Conservation (phyloP, 2,888 invertebrate genomes). For the Encarsia formosa region DNA sequence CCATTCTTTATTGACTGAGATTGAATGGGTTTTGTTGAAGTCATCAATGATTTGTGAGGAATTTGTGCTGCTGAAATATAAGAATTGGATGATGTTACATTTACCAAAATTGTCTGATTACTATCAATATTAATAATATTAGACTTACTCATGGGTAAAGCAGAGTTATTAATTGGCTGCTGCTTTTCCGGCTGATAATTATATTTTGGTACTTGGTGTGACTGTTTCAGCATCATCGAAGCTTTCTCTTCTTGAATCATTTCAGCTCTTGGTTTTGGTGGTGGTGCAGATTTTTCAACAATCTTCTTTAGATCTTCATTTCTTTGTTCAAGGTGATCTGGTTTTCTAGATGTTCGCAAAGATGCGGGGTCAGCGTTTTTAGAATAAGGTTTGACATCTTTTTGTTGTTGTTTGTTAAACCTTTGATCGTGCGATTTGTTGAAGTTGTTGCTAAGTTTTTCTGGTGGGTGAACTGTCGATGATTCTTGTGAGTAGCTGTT, state of each 20-base stretch:
- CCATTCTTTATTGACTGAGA: constrained; percentile 30
- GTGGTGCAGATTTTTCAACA: constrained; percentile 43
- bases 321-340: constrained; percentile 41
- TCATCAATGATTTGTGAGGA: constrained; percentile 23
- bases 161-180: constrained; percentile 11
- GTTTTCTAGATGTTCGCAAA: constrained; percentile 15
- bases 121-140: constrained; percentile 19
- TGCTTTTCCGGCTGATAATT: constrained; percentile 23
- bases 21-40: constrained; percentile 19
- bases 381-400: constrained; percentile 37
- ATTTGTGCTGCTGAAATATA: constrained; percentile 22
- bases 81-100: constrained; percentile 34
- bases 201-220: constrained; percentile 40
- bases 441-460: constrained; percentile 40
- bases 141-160: constrained; percentile 22
- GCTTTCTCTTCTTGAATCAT: constrained; percentile 39
- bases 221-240: constrained; percentile 40
- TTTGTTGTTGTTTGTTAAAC: constrained; percentile 36
- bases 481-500: constrained; percentile 29
- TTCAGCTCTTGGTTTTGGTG: constrained; percentile 40
- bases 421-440: constrained; percentile 41
- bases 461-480: constrained; percentile 31
- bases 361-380: constrained; percentile 36
- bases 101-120: constrained; percentile 22
- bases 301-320: constrained; percentile 45